Percentiles rank a stretch among this genome's conserved stretches.
Evolutionary conservation across 2,113 vertebrate genomes (phyloP).

Genomic region (Myrmophylax atrothorax): DNA sequence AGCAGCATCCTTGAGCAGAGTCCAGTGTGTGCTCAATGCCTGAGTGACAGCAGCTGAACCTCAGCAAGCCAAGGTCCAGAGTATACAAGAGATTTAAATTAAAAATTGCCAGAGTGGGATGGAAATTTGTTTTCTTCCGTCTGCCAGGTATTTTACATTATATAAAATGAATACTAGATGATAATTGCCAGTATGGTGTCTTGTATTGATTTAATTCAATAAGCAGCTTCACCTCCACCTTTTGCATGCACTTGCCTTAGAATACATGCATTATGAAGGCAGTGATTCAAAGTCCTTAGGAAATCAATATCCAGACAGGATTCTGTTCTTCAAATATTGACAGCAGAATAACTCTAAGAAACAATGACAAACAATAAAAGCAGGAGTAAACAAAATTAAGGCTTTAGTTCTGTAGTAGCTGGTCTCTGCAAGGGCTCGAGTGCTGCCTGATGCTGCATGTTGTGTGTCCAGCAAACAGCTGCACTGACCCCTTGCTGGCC

Average conservation of each 20-base stretch:
- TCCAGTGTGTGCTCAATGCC: background rate
- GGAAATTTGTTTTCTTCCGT: background rate
- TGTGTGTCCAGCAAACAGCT: background rate
- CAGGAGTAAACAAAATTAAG: background rate
- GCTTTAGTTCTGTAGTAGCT: background rate
- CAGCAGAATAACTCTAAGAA: slow-evolving; percentile 49
- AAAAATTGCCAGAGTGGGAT: background rate
- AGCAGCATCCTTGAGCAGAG: background rate
- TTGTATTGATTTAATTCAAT: slow-evolving; percentile 58
- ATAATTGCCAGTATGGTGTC: background rate
- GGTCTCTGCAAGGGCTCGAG: background rate
- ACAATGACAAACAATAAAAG: slow-evolving; percentile 46
- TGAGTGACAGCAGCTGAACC: background rate
- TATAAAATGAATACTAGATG: background rate
- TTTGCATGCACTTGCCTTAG: slow-evolving; percentile 31
- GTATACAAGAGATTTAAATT: background rate
- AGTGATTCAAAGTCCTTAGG: slow-evolving; percentile 37
- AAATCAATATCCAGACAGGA: slow-evolving; percentile 52
- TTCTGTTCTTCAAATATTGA: slow-evolving; percentile 56
- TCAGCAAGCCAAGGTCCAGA: background rate
- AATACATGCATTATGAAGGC: slow-evolving; percentile 56
- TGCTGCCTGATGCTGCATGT: background rate
- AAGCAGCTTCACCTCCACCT: slow-evolving; percentile 48
- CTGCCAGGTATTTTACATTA: background rate
- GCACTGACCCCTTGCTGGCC: background rate